phyloP scores from a whole-genome alignment of 2,888 invertebrate species.

The Amaurobius ferox region DNA sequence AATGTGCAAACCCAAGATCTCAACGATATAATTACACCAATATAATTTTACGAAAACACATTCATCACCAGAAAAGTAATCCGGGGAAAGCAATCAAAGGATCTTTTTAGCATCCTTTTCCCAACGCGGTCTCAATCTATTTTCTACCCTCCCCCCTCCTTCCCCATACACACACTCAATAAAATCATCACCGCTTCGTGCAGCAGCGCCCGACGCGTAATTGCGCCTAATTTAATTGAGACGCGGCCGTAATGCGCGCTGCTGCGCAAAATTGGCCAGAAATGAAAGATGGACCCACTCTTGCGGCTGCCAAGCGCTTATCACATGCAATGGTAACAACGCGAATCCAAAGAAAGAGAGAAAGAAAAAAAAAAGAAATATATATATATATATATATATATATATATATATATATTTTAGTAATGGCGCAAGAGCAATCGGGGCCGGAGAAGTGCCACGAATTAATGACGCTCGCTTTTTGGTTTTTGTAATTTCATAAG shows the following conservation, averaged over 20 bases:
- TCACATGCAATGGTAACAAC: constrained; percentile 22
- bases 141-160: not conserved
- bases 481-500: constrained; percentile 3
- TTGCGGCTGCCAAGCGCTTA: constrained; percentile 60
- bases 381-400: too few relatives aligned
- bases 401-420: not conserved
- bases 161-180: constrained; percentile 30
- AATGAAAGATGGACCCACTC: constrained; percentile 46
- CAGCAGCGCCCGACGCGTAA: constrained; percentile 56
- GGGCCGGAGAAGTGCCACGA: not conserved
- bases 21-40: not conserved
- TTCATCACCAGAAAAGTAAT: not conserved
- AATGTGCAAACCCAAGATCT: not conserved
- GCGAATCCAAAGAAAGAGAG: not conserved
- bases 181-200: constrained; percentile 70
- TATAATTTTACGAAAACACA: not conserved
- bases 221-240: constrained; percentile 70
- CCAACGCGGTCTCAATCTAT: not conserved
- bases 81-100: not conserved
- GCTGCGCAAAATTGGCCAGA: constrained; percentile 34
- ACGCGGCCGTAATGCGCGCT: constrained; percentile 45
- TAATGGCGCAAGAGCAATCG: not conserved
- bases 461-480: not conserved
- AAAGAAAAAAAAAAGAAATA: not conserved
- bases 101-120: not conserved